Base-by-base conservation (phyloP, 2,888 invertebrate species). In the Cylindroiulus punctatus region DNA sequence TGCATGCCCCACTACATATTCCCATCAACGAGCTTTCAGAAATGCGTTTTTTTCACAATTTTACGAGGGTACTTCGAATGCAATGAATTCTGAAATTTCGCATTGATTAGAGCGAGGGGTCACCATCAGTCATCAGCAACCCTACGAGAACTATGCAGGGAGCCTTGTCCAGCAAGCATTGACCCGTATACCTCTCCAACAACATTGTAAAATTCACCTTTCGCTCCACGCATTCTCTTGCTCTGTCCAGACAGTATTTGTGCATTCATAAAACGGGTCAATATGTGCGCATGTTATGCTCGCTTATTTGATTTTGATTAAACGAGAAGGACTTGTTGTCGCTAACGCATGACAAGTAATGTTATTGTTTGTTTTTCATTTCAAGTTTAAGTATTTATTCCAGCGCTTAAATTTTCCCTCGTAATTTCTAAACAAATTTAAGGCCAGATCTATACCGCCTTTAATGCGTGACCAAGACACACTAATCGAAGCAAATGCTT, bases 211-310 rank as follows among this genome's bases (percentile, higher is more conserved):
- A 30, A 30, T 76, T 76, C 76, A 76, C 76, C 26, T 76, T 76
- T 76, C 76, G 8, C 76, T 30, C 76, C 76, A 30, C 76, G 30
- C 76, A 76, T 76, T 76, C 76, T 76, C 30, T 26, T 30, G 26
- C 76, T 26, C 10, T 76, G 30, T 30, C 76, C 76, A 14, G 30
- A 30, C 26, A 26, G 12, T 30, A 30, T 76, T 76, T 76, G 76
- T 76, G 76, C 76, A 76, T 76, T 76, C 76, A 30, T 76, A 76
- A 76, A 76, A 76, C 76, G 30, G 26, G 76, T 76, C 76, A 76
- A 76, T 76, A 76, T 76, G 26, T 76, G 65, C 22, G 10, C 65
- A 65, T 22, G 30, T 76, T 76, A 76, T 76, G 76, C 76, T 12
- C 30, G 76, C 26, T 30, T 76, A 76, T 76, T 76, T 76, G 14